Percentiles rank a stretch among this genome's conserved stretches.
These are phyloP conservation scores for Sturnira hondurensis DNA, from an alignment of 2,113 vertebrate genomes.

Conservation along the genomic window DNA sequence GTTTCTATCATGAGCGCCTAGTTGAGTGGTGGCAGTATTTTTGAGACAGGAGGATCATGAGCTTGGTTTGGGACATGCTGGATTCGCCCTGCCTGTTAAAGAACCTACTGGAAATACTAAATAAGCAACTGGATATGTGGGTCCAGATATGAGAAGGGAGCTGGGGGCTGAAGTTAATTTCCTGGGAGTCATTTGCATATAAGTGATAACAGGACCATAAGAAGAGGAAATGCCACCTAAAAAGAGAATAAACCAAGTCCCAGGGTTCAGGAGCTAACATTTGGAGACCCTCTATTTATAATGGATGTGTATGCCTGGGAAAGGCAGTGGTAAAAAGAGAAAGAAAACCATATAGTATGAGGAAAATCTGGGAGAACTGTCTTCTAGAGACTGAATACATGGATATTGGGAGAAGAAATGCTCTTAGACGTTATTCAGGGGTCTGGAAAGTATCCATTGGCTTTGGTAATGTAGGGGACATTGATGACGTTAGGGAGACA, in stretches of 20 bases:
- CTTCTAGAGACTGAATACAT: background rate
- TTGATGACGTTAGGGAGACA: background rate
- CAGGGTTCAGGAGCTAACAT: background rate
- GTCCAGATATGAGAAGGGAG: background rate
- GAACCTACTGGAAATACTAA: background rate
- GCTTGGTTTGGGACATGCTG: background rate
- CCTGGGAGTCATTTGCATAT: background rate
- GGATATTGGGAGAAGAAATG: background rate
- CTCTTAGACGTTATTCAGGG: background rate
- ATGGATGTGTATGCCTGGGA: background rate
- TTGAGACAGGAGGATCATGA: background rate
- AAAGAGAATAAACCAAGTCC: background rate
- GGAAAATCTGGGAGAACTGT: background rate
- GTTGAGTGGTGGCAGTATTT: background rate
- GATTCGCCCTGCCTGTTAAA: background rate
- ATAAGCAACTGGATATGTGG: background rate
- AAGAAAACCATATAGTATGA: background rate
- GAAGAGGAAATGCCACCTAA: background rate
- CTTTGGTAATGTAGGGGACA: background rate
- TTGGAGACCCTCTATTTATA: background rate
- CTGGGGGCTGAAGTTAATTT: background rate
- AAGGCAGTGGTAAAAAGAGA: background rate
- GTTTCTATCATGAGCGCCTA: background rate
- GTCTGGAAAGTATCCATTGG: background rate
- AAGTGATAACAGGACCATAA: background rate